phyloP scores from a whole-genome alignment of 2,888 invertebrate species.

The Tipula confusa region DNA sequence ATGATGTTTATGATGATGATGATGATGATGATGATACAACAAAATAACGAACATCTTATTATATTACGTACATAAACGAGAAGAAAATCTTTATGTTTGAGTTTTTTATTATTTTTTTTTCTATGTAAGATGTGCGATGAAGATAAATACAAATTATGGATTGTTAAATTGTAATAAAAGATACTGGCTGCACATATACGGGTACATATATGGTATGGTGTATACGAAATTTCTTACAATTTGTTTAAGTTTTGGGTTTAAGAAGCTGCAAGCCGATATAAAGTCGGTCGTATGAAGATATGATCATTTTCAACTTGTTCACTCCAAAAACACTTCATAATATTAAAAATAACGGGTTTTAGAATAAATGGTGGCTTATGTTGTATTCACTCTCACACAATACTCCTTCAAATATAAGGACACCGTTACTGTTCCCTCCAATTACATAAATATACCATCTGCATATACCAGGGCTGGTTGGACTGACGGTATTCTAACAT shows the following conservation, averaged over 20 bases:
- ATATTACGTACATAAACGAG: slow-evolving; percentile 6
- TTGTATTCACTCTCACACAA: too few species aligned
- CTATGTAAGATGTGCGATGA: background rate
- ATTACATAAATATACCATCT: too few species aligned
- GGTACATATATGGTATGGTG: background rate
- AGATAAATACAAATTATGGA: slow-evolving; percentile 25
- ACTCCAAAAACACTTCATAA: too few species aligned
- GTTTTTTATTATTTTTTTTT: background rate
- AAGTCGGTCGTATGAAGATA: background rate
- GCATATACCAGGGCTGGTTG: too few species aligned
- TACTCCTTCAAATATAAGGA: too few species aligned
- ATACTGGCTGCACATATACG: background rate
- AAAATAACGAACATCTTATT: slow-evolving; percentile 20
- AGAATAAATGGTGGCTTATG: too few species aligned
- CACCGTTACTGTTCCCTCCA: too few species aligned
- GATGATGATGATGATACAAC: slow-evolving; percentile 4
- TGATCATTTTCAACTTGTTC: background rate
- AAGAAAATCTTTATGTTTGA: background rate
- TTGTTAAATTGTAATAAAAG: slow-evolving; percentile 25
- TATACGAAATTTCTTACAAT: background rate
- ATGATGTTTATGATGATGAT: background rate
- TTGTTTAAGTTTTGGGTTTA: background rate
- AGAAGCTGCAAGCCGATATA: background rate
- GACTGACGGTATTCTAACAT: too few species aligned
- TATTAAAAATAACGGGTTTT: too few species aligned